A percentile compares a stretch with the other conserved stretches of the same genome.
These are phyloP conservation scores for Columba guinea DNA, from an alignment of 2,797 vertebrate genomes.

Conservation along the genomic window DNA sequence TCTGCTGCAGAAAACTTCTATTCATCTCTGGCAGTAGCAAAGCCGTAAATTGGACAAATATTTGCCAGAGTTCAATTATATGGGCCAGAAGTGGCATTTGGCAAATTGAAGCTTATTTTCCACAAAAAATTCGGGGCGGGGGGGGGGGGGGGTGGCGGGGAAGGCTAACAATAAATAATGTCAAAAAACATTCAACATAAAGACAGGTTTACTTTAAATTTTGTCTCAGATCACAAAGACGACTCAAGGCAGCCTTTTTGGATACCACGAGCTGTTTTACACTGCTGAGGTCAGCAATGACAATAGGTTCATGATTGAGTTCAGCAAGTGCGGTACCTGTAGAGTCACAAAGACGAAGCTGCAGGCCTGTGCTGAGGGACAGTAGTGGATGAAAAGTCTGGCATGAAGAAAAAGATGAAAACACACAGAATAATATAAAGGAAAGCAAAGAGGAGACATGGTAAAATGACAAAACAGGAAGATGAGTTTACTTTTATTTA, in stretches of 20 bases:
- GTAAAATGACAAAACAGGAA: background rate
- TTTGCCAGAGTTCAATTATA: background rate
- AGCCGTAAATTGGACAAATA: slow-evolving; percentile 8
- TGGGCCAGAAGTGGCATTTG: background rate
- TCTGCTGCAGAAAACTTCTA: background rate
- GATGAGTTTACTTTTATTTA: background rate
- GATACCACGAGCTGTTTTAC: accelerated
- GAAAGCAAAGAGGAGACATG: background rate
- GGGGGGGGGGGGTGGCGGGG: too few relatives aligned
- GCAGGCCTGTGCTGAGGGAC: background rate
- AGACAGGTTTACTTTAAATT: background rate
- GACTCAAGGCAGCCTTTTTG: background rate
- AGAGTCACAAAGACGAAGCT: background rate
- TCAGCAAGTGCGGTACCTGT: background rate
- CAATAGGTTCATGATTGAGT: background rate
- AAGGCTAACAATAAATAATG: background rate
- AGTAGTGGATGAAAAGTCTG: background rate
- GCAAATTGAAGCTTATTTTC: background rate
- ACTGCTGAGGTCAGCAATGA: background rate
- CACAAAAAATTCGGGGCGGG: too few relatives aligned
- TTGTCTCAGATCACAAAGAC: background rate
- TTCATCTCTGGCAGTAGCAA: background rate
- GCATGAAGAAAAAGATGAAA: background rate
- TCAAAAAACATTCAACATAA: background rate
- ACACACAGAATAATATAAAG: background rate